Evolutionary conservation across 2,113 vertebrate species (phyloP).

Genomic region (Sula dactylatra): DNA sequence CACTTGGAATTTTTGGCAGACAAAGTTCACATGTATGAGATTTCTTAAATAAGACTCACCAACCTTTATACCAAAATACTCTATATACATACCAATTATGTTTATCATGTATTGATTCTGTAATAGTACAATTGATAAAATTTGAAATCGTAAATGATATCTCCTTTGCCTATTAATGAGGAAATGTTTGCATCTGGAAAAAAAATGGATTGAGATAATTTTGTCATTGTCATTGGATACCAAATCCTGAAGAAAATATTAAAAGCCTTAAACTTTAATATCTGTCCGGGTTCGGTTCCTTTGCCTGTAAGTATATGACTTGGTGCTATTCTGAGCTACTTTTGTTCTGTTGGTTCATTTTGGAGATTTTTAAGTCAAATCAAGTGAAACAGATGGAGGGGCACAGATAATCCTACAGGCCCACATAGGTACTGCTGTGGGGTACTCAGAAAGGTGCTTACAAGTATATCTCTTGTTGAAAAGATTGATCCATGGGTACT

Average conservation of each 20-base stretch:
- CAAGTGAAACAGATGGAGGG: background rate
- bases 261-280: background rate
- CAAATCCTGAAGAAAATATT: background rate
- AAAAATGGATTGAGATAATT: background rate
- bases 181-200: background rate
- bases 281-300: background rate
- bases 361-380: background rate
- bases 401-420: background rate
- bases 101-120: background rate
- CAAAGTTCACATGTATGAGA: background rate
- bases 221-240: background rate
- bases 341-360: background rate
- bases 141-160: background rate
- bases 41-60: background rate
- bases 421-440: background rate
- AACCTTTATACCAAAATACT: background rate
- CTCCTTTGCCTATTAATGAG: background rate
- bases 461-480: background rate
- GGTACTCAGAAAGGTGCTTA: background rate
- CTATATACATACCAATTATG: rapidly evolving
- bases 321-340: background rate
- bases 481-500: background rate
- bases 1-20: background rate
- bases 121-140: background rate
- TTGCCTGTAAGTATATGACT: too few species aligned